phyloP scores from a whole-genome alignment of 2,797 vertebrate species.

The Dendrocincla tyrannina region DNA sequence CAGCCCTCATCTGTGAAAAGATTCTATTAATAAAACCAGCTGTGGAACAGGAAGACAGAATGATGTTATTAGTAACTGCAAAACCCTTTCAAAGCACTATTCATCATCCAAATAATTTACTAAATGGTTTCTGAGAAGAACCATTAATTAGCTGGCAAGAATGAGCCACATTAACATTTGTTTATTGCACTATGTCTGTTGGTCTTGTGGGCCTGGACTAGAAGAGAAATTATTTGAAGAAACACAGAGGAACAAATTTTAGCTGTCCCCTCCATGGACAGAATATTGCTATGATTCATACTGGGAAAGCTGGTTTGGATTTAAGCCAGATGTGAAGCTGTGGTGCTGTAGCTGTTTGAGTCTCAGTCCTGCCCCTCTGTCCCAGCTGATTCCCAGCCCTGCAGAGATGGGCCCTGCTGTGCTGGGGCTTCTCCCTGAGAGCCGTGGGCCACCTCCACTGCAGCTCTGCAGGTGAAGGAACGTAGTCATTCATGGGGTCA shows the following conservation, averaged over 20 bases:
- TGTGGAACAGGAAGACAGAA: conserved; percentile 23
- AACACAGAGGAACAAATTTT: not conserved
- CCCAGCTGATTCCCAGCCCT: not conserved
- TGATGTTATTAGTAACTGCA: conserved; percentile 44
- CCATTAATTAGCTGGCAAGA: conserved; percentile 63
- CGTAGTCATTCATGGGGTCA: accelerated
- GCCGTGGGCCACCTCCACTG: accelerated
- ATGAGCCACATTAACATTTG: conserved; percentile 25
- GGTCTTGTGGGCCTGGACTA: not conserved
- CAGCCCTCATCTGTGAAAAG: not conserved
- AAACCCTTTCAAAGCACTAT: conserved; percentile 54
- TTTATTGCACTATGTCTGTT: not conserved
- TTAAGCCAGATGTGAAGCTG: not conserved
- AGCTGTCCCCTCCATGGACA: not conserved
- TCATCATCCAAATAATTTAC: conserved; percentile 63
- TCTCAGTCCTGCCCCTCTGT: not conserved
- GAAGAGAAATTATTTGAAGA: not conserved
- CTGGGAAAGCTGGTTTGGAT: not conserved
- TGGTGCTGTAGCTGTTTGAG: not conserved
- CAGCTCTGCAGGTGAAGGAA: not conserved
- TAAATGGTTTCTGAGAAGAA: conserved; percentile 61
- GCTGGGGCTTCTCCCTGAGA: not conserved
- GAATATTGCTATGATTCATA: not conserved
- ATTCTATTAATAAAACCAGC: conserved; percentile 52
- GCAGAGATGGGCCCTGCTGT: not conserved